Conservation (phyloP, 1,140 invertebrate species). For the Ceratosolen fusciceps region DNA sequence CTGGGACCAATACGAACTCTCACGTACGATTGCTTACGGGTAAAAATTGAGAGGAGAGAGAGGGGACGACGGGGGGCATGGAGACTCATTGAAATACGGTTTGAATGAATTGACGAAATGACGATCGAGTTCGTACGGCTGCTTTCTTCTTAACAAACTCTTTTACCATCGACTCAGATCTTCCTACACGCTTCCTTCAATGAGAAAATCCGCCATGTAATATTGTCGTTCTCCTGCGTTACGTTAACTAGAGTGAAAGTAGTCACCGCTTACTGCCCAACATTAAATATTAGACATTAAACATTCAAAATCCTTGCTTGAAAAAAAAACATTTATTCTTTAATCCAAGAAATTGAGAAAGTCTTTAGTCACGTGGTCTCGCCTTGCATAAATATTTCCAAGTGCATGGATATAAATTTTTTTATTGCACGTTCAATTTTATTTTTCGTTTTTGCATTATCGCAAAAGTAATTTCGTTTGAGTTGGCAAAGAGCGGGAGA, state of each 20-base stretch:
- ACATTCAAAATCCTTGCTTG: not conserved
- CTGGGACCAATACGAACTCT: not conserved
- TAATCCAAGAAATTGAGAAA: conserved; percentile 3
- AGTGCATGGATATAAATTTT: not conserved
- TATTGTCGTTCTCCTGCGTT: not conserved
- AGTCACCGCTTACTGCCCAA: too few species aligned
- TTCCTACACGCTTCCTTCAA: not conserved
- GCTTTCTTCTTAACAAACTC: not conserved
- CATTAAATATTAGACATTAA: not conserved
- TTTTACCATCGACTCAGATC: too few species aligned
- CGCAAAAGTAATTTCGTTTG: not conserved
- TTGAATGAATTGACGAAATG: too few species aligned
- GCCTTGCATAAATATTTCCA: not conserved
- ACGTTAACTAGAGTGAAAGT: not conserved
- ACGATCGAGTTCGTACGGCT: too few species aligned
- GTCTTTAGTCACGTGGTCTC: not conserved
- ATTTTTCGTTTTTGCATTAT: not conserved
- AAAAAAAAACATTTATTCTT: not conserved
- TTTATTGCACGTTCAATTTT: not conserved
- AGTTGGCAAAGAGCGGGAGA: not conserved
- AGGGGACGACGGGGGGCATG: too few species aligned
- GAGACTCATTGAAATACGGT: too few species aligned
- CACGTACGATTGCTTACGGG: too few species aligned
- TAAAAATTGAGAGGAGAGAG: too few species aligned
- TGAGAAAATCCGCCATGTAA: not conserved